Evolutionary conservation across 2,888 invertebrate species (phyloP), one percentile per base, ranked within the genome.

Genomic region (Drosophila kambysellisi): DNA sequence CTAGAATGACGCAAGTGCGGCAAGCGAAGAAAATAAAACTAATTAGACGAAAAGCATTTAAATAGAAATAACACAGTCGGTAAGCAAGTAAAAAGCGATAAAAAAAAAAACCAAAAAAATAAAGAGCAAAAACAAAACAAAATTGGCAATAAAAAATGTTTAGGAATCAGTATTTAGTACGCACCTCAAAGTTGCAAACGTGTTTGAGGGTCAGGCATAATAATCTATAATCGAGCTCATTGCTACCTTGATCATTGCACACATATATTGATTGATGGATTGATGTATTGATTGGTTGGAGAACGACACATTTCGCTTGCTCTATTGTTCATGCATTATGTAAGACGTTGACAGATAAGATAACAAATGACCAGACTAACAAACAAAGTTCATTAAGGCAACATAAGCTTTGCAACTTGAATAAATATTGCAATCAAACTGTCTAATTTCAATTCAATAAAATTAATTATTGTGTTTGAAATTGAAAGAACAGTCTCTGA

Each of bases 1-100:
- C 76, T 80, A 70, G 63, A 76, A 79, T 79, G 79, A 79, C 80
- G 76, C 70, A 79, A 76, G 76, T 53, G 63, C 39, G 53, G 46
- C 50, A 64, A 37, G 51, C 35, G 37, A 51, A 60, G 56, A 78
- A 53, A 68, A 68, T 39, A 25, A 75, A 64, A 61, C 74, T 74
- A 74, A 74, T 74, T 70, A 65, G 61, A 58, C 64, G 53, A 64
- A 74, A 70, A 70, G 53, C 65, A 66, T 59, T 72, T 62, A 64
- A 61, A 52, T 30, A 35, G 25, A 39, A 52, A 58, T 37, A 51
- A 57, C 17, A 12, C 15, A 35, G 30, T 17, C 46, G 46, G 57
- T 58, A 50, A 39, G 30, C 39, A 8, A 32, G 11, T 32, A 57
- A 15, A 57, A 50, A 5, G 15, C 39, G 57, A 33, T 41, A 32